Base-by-base conservation (phyloP, 2,888 invertebrate species). In the Lasius fuliginosus region DNA sequence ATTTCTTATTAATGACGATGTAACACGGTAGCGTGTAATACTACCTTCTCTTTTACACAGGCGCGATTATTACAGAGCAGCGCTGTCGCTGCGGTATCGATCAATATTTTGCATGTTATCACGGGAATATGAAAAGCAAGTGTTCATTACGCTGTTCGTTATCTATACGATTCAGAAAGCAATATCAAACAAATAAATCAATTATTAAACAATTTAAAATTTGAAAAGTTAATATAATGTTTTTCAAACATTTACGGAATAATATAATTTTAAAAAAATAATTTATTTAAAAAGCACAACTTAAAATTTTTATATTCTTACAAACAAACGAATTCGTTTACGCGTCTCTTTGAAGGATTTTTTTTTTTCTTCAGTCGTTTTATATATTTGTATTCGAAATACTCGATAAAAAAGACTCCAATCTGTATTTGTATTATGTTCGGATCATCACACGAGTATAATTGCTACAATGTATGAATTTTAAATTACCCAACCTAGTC, bases 1-100 rank as follows among this genome's bases (percentile, higher is more conserved):
- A 8, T 81, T 81, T 81, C 60, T 81, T 73, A 73, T 81, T 81
- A 81, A 73, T 73, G 73, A 62, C 79, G 46, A 36, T 71, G 60
- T 60, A 60, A 81, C 73, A 60, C 60, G 73, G 60, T 60, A 81
- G 27, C 53, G 36, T 42, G 9, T 56, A 58, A 15, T 30, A 40
- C 15, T 40, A 58, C 58, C 71, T 33, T 56, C 36, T 73, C 60
- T 81, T 81, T 81, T 49, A 33, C 79, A 23, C 79, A 23, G 60
- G 27, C 73, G 27, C 46, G 33, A 81, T 81, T 81, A 73, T 81
- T 73, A 71, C 71, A 58, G 33, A 60, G 46, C 60, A 58, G 30
- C 30, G 46, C 60, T 60, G 33, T 8, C n/a, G 36, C 18, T 46
- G 71, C 12, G 64, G 23, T 60, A 79, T 60, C 18, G 33, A 79